Conservation (phyloP, 2,797 vertebrate species). For the Xenopus petersii region DNA sequence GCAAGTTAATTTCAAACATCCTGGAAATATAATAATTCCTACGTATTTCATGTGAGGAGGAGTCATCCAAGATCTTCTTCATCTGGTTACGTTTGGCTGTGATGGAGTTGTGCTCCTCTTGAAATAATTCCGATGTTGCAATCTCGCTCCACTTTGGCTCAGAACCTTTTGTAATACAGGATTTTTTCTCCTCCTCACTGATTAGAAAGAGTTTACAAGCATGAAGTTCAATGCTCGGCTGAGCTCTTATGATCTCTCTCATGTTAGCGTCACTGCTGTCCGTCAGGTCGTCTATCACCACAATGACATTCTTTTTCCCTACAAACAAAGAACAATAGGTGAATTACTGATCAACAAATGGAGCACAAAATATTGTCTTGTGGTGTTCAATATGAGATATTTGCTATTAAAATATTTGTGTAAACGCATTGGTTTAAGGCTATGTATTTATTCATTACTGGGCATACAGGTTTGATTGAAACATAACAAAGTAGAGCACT, state of each 20-base stretch:
- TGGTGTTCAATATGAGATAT: no score
- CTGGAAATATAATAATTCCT: no score
- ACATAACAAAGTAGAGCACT: no score
- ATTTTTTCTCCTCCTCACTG: constrained; percentile 19
- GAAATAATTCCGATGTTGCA: neutral
- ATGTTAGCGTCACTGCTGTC: constrained; percentile 10
- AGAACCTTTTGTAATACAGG: neutral
- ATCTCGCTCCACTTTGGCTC: neutral
- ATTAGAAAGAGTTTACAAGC: constrained; percentile 12
- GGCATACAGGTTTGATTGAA: no score
- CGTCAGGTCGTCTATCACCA: constrained; percentile 18
- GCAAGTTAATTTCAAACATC: no score
- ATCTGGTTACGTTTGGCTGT: neutral
- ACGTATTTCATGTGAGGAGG: no score
- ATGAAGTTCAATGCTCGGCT: neutral
- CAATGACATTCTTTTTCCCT: constrained; percentile 21
- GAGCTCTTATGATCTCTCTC: neutral
- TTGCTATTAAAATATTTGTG: no score
- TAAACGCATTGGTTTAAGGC: no score
- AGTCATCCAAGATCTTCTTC: neutral
- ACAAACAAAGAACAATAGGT: neutral
- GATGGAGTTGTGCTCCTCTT: neutral
- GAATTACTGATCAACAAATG: no score
- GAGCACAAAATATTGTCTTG: no score
- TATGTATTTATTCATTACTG: no score